Conservation (phyloP, 2,113 vertebrate species). For the Chaetodon trifascialis region DNA sequence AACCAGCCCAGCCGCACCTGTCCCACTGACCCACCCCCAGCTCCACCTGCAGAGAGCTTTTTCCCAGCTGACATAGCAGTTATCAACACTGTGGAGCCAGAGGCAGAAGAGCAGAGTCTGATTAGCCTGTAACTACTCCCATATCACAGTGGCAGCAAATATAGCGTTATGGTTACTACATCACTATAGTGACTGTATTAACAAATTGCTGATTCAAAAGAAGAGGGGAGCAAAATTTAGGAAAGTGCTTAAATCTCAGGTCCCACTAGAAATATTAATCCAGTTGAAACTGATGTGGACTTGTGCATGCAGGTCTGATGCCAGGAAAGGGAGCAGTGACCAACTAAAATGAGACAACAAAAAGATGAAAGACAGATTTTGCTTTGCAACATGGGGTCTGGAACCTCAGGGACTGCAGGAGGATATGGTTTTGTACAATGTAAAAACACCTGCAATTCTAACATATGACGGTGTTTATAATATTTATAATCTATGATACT, state of each 20-base stretch:
- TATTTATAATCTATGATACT: slow-evolving; percentile 36
- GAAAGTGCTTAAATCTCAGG: slow-evolving; percentile 10
- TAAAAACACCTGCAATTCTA: slow-evolving; percentile 30
- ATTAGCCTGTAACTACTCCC: slow-evolving; percentile 66
- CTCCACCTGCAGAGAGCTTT: slow-evolving; percentile 35
- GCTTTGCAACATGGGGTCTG: slow-evolving; percentile 42
- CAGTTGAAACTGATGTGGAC: background rate
- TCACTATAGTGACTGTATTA: background rate
- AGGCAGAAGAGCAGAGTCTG: slow-evolving; percentile 60
- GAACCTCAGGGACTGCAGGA: slow-evolving; percentile 40
- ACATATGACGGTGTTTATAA: slow-evolving; percentile 38
- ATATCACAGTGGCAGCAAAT: background rate
- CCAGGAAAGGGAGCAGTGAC: background rate
- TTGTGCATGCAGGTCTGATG: background rate
- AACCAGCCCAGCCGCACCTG: slow-evolving; percentile 21
- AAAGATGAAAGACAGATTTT: slow-evolving; percentile 10
- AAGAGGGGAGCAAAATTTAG: background rate
- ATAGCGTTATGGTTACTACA: slow-evolving; percentile 33
- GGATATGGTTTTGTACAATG: slow-evolving; percentile 27
- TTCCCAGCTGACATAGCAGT: background rate
- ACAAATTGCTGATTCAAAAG: background rate
- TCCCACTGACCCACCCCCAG: slow-evolving; percentile 58
- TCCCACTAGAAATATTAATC: background rate
- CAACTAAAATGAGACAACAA: background rate
- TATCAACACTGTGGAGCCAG: background rate